Conservation (phyloP, 2,113 vertebrate genomes). For the Sclerurus mexicanus region DNA sequence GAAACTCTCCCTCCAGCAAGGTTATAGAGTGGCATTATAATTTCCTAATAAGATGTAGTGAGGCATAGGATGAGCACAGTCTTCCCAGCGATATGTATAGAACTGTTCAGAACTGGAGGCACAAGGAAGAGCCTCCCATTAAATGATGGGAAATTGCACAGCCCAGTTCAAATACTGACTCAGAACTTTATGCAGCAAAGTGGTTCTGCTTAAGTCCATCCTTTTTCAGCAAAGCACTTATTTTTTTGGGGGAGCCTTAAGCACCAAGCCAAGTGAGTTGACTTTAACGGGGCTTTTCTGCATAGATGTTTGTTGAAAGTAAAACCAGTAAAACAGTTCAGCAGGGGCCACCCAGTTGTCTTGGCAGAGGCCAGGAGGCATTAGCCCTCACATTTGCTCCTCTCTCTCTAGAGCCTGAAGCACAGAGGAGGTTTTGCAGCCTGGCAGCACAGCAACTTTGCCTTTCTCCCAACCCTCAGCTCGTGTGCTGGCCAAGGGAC, state of each 20-base stretch:
- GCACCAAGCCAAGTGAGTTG: not conserved
- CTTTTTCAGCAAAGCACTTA: not conserved
- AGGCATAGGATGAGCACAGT: slow-evolving; percentile 5
- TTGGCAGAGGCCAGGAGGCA: not conserved
- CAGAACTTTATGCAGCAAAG: not conserved
- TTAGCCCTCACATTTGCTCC: not conserved
- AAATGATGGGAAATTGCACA: not conserved
- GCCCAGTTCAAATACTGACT: not conserved
- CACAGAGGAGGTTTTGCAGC: not conserved
- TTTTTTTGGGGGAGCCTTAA: not conserved
- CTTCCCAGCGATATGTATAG: not conserved
- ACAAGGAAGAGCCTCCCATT: not conserved
- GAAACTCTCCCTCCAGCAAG: slow-evolving; percentile 33
- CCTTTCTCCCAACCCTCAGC: not conserved
- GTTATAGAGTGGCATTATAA: not conserved
- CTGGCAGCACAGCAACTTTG: not conserved
- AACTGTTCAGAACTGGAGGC: not conserved
- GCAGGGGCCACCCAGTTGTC: not conserved
- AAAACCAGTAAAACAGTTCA: not conserved
- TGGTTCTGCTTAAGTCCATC: not conserved
- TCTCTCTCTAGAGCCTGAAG: not conserved
- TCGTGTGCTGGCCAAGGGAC: not conserved
- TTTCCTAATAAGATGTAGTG: not conserved
- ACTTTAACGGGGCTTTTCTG: not conserved
- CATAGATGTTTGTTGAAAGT: not conserved